A percentile compares a stretch with the other conserved stretches of the same genome.
Conservation (phyloP, 2,113 vertebrate genomes). For the Furnarius figulus region DNA sequence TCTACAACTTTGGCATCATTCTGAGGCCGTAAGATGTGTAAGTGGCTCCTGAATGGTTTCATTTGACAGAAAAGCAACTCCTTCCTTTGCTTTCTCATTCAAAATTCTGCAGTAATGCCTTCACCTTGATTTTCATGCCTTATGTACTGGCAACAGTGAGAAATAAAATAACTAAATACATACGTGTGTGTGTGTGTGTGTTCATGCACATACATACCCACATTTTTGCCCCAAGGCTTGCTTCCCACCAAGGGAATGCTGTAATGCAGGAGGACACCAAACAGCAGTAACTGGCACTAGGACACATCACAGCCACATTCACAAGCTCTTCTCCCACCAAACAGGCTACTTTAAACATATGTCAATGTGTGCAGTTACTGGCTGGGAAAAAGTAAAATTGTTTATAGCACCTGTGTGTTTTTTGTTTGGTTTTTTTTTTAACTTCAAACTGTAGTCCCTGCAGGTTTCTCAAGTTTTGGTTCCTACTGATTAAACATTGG, state of each 20-base stretch:
- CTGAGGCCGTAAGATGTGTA: neutral
- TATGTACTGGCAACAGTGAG: neutral
- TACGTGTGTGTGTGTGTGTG: too few species aligned
- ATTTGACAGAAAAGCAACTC: neutral
- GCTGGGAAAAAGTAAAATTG: neutral
- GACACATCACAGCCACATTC: neutral
- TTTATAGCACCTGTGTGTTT: neutral
- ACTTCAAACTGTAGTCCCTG: neutral
- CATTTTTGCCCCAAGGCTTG: neutral
- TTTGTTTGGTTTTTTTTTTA: too few species aligned
- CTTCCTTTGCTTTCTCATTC: neutral
- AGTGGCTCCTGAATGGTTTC: neutral
- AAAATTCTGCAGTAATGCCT: neutral
- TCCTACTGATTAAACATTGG: neutral
- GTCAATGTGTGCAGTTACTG: neutral
- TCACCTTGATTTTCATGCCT: neutral
- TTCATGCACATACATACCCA: fast-evolving
- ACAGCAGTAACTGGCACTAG: neutral
- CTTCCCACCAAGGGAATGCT: neutral
- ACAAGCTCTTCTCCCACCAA: neutral
- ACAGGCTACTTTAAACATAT: neutral
- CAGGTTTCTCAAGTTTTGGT: neutral
- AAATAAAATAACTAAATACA: neutral
- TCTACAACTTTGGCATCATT: neutral
- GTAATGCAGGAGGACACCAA: neutral